Evolutionary conservation across 1,140 invertebrate species (phyloP), one percentile per base, ranked within the genome.

Genomic region (Megathymus violae): DNA sequence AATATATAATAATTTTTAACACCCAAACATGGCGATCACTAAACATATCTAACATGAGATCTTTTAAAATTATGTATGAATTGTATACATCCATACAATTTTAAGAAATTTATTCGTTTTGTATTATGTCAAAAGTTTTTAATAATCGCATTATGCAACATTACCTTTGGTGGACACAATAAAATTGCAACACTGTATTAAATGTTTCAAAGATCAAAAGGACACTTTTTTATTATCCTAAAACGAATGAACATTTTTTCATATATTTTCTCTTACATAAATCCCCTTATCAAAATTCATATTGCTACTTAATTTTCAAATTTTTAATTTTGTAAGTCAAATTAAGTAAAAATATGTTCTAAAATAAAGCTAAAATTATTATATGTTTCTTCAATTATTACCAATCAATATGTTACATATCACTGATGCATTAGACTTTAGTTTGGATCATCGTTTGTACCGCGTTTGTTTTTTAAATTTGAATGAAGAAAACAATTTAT

Each of bases 201-300:
- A 31, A 17, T 46, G 10, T 46, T n/a, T 6, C n/a, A 36, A 51
- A 51, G 9, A 36, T 31, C 6, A 31, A 51, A 51, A 36, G 31
- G 27, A 50, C 31, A 36, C 15, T 36, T 31, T 22, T n/a, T n/a
- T n/a, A n/a, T 31, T 31, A 31, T 4, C 27, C 27, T 31, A 31
- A 4, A 31, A 31, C 27, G 27, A 31, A 31, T 7, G 9, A 31
- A 31, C 27, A 31, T 25, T 3, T 31, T 31, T 7, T 31, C 9
- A 31, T 7, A 31, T 31, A 46, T 46, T 46, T 46, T 22, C 10
- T 22, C 10, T n/a, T 46, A 46, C 22, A 22, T 22, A 46, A 46
- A 46, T 46, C 13, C 10, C 17, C 4, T 46, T 46, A 22, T 46
- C 43, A 46, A 46, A 46, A 46, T 46, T 31, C 9, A 31, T 31